These are phyloP conservation scores for Byasa hedistus DNA, from an alignment of 2,888 invertebrate species.

Conservation along the genomic window DNA sequence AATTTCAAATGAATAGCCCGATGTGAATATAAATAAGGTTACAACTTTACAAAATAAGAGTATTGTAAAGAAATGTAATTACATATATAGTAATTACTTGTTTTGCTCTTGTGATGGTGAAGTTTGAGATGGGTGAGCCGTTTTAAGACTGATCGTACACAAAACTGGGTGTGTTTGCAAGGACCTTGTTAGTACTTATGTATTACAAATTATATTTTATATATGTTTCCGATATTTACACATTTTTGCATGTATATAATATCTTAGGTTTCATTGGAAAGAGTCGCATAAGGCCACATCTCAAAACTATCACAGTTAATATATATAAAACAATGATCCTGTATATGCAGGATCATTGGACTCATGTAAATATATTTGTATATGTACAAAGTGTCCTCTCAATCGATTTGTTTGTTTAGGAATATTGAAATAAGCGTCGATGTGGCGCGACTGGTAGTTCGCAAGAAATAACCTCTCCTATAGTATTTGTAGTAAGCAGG, in stretches of 20 bases:
- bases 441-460: slow-evolving; percentile 25
- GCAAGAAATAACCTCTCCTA: slow-evolving; percentile 3
- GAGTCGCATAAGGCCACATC: slow-evolving; percentile 45
- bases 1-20: no score
- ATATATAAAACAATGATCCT: neutral
- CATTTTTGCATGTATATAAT: no score
- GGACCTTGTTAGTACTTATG: slow-evolving; percentile 7
- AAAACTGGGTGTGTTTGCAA: slow-evolving; percentile 36
- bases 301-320: slow-evolving; percentile 20
- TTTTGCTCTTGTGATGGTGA: neutral
- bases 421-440: slow-evolving; percentile 20
- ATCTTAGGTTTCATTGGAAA: slow-evolving; percentile 45
- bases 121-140: slow-evolving; percentile 46
- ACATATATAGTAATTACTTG: no score
- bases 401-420: slow-evolving; percentile 16
- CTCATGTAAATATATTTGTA: slow-evolving; percentile 14
- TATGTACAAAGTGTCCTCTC: slow-evolving; percentile 5
- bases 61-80: no score
- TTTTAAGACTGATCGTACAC: slow-evolving; percentile 47
- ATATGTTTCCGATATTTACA: no score
- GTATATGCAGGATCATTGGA: slow-evolving; percentile 21
- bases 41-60: no score
- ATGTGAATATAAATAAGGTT: no score
- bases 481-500: neutral
- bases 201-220: slow-evolving; percentile 1